Percentiles rank a stretch among this genome's conserved stretches.
phyloP scores from a whole-genome alignment of 2,888 invertebrate genomes.

The Cheilosia soror region DNA sequence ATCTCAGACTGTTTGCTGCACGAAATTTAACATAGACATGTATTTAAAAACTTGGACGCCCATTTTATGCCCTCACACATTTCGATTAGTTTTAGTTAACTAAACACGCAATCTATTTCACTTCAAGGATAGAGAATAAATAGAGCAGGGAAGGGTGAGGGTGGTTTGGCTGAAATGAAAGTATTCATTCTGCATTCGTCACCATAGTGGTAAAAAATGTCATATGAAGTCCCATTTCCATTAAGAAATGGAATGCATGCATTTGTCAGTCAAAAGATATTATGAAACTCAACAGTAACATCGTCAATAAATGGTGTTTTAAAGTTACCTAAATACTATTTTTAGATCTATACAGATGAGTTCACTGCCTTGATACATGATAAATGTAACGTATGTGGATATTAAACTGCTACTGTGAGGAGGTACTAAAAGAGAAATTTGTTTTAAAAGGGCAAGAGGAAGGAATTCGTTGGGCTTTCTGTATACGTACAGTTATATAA shows the following conservation, averaged over 20 bases:
- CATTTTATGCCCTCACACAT: constrained; percentile 12
- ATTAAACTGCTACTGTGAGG: too few species aligned
- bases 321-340: too few species aligned
- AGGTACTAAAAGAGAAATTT: too few species aligned
- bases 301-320: constrained; percentile 28
- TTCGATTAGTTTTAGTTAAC: constrained; percentile 49
- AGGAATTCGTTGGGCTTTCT: too few species aligned
- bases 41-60: too few species aligned
- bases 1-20: too few species aligned
- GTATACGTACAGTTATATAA: too few species aligned
- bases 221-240: constrained; percentile 53
- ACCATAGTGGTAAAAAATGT: constrained; percentile 46
- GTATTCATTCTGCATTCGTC: constrained; percentile 23
- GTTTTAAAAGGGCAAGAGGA: too few species aligned
- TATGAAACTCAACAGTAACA: constrained; percentile 17
- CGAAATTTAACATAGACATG: too few species aligned
- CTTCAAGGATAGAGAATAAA: constrained; percentile 53
- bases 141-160: constrained; percentile 31
- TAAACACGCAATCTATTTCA: constrained; percentile 62
- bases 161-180: background rate
- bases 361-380: too few species aligned
- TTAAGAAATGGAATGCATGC: constrained; percentile 55
- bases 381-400: too few species aligned
- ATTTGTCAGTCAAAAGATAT: constrained; percentile 55
- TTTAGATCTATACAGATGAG: background rate